Evolutionary conservation across 2,888 invertebrate genomes (phyloP).

Genomic region (Drosophila paranaensis): DNA sequence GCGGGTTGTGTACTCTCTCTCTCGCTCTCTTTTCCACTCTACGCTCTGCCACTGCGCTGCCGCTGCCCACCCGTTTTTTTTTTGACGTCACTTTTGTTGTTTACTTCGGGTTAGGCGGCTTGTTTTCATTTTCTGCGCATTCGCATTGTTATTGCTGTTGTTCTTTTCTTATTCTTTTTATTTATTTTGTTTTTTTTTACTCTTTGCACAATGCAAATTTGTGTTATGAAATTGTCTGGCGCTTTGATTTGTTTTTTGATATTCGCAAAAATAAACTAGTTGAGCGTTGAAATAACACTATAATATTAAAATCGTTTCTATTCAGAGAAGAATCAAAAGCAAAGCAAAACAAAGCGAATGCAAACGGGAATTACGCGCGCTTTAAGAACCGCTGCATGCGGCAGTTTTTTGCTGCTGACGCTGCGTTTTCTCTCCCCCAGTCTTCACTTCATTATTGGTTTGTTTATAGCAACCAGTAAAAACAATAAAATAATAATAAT

Average conservation of each 20-base stretch:
- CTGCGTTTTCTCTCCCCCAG: constrained; percentile 18
- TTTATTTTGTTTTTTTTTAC: constrained; percentile 25
- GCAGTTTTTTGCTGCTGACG: constrained; percentile 29
- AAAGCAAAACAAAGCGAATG: neutral
- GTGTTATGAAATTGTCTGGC: constrained; percentile 77
- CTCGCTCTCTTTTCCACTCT: constrained; percentile 4
- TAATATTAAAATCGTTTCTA: constrained; percentile 27
- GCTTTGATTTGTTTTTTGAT: constrained; percentile 66
- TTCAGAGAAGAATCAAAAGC: constrained; percentile 17
- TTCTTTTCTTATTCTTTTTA: constrained; percentile 21
- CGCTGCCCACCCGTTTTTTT: constrained; percentile 43
- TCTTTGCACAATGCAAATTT: constrained; percentile 67
- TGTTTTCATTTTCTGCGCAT: constrained; percentile 70
- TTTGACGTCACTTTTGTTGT: constrained; percentile 79
- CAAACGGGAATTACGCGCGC: constrained; percentile 21
- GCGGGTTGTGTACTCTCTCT: constrained; percentile 15
- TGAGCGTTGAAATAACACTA: constrained; percentile 21
- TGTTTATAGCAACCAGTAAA: constrained; percentile 59
- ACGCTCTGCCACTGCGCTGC: constrained; percentile 1
- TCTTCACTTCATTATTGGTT: constrained; percentile 34
- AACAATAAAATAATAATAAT: constrained; percentile 14
- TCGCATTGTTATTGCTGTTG: constrained; percentile 46
- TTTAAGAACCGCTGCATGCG: constrained; percentile 20
- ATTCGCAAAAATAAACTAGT: constrained; percentile 63
- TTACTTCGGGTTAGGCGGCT: constrained; percentile 64